Evolutionary conservation across 2,888 invertebrate species (phyloP), one percentile per base, ranked within the genome.

Genomic region (Drosophila neoperkinsi): DNA sequence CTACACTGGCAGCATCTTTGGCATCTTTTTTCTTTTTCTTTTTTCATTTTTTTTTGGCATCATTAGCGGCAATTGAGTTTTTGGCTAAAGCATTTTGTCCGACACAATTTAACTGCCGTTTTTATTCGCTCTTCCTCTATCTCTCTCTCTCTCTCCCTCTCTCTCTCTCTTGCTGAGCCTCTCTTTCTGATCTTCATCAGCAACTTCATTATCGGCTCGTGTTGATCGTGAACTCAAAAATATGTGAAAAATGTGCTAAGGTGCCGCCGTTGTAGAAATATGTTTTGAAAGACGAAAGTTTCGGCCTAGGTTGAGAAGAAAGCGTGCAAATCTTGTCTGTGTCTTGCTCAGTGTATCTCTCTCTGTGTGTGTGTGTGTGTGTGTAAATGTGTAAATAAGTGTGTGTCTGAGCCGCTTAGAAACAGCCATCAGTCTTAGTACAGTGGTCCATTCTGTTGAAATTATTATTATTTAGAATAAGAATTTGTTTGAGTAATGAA

Each of bases 231-330:
- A 88, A 80, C 88, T 84, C 75, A 78, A 84, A 84, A 78, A 69
- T 63, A 75, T 83, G 75, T 80, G 68, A 71, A 88, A 88, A 79
- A 88, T 84, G 84, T 84, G 88, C 78, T 81, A 85, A 88, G 75
- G 75, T 72, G 83, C 71, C 75, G 60, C 61, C 46, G 71, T 43
- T 65, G 65, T 50, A 75, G 81, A 81, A 77, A 74, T 79, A 57
- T 56, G 61, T 36, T 60, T 68, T 56, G 55, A 66, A 68, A 78
- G 80, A 80, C 80, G 71, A 76, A 80, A 80, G 78, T 75, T 76
- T 73, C 36, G 57, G 56, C 52, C 64, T 53, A 70, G 64, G 63
- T 85, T 58, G 76, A 83, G 85, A 85, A 85, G 85, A 85, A 85
- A 85, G 85, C 89, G 85, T 85, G 85, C 89, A 85, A 85, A 85